These are phyloP conservation scores for Champsocephalus gunnari DNA, from an alignment of 2,797 vertebrate species.

Conservation along the genomic window DNA sequence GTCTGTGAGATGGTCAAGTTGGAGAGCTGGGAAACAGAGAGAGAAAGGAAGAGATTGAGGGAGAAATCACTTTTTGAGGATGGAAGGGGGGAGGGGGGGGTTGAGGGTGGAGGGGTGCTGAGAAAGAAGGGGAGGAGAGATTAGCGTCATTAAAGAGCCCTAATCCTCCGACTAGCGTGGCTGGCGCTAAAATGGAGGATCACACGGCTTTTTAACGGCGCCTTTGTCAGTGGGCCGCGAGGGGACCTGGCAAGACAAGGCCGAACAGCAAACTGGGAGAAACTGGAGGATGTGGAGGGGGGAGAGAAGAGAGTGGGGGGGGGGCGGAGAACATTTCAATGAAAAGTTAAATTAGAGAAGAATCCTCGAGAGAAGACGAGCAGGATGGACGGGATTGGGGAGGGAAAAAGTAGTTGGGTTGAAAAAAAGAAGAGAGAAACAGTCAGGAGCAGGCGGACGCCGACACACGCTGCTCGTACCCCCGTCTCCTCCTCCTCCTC, in stretches of 20 bases:
- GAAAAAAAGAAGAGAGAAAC: slow-evolving; percentile 28
- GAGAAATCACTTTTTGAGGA: slow-evolving; percentile 87
- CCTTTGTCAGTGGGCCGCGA: slow-evolving; percentile 87
- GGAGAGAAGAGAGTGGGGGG: slow-evolving; percentile 23
- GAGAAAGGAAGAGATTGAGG: slow-evolving; percentile 51
- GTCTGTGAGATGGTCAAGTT: slow-evolving; percentile 80
- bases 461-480: slow-evolving; percentile 64
- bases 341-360: slow-evolving; percentile 91
- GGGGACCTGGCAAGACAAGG: slow-evolving; percentile 88
- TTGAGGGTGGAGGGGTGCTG: slow-evolving; percentile 48
- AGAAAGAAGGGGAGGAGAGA: slow-evolving; percentile 83
- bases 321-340: slow-evolving; percentile 84
- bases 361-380: slow-evolving; percentile 75
- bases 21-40: slow-evolving; percentile 71
- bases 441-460: slow-evolving; percentile 66
- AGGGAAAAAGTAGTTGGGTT: slow-evolving; percentile 40
- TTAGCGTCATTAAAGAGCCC: slow-evolving; percentile 95
- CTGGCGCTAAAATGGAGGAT: slow-evolving; percentile 91
- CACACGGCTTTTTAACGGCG: slow-evolving; percentile 90
- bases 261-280: slow-evolving; percentile 86
- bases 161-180: slow-evolving; percentile 94
- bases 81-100: neutral
- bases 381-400: slow-evolving; percentile 56
- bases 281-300: slow-evolving; percentile 39
- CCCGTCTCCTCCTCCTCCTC: slow-evolving; percentile 50